Conservation (phyloP, 2,113 vertebrate species). For the Laticauda colubrina region DNA sequence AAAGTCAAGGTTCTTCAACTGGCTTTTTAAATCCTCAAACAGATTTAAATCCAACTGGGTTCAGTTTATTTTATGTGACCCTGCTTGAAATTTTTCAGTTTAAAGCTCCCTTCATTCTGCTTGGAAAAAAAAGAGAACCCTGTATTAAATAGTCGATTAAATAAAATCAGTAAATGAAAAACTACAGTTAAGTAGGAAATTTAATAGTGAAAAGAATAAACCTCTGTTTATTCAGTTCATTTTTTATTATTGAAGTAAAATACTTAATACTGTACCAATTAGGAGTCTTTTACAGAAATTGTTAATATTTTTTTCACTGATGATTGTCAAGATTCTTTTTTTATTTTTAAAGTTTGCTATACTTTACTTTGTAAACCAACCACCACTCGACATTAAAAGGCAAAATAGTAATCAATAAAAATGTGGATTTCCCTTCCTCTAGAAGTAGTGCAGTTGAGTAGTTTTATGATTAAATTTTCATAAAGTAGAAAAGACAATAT, state of each 20-base stretch:
- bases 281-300: neutral
- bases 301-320: neutral
- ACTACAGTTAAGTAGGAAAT: neutral
- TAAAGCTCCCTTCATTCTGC: neutral
- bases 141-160: neutral
- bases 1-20: neutral
- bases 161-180: neutral
- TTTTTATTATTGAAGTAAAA: neutral
- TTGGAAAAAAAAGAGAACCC: neutral
- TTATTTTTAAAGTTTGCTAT: neutral
- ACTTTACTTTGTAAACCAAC: neutral
- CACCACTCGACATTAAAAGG: neutral
- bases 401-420: neutral
- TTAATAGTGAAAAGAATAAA: neutral
- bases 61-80: neutral
- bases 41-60: neutral
- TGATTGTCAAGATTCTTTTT: neutral
- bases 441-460: neutral
- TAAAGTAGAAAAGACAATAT: neutral
- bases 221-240: neutral
- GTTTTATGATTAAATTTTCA: neutral
- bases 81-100: neutral
- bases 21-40: neutral
- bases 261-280: neutral
- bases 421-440: neutral